A percentile compares a stretch with the other conserved stretches of the same genome.
These are phyloP conservation scores for Daubentonia madagascariensis DNA, from an alignment of 2,113 vertebrate genomes.

Conservation along the genomic window DNA sequence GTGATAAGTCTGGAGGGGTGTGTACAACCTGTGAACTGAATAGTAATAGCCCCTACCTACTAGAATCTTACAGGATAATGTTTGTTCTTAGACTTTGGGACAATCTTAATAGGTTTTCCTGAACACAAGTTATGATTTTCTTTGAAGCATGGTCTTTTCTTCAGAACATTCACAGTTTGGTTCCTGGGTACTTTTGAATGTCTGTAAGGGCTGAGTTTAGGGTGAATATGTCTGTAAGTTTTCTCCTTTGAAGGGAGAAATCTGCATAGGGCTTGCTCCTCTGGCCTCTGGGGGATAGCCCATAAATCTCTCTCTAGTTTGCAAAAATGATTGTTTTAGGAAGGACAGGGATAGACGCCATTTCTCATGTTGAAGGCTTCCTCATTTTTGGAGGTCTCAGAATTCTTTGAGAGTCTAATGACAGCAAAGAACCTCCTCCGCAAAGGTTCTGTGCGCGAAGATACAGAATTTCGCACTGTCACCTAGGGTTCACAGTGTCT, in stretches of 20 bases:
- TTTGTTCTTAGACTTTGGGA: neutral
- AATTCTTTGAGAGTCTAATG: neutral
- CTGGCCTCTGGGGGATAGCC: fast-evolving
- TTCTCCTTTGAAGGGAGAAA: neutral
- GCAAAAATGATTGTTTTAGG: neutral
- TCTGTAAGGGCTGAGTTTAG: neutral
- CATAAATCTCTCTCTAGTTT: neutral
- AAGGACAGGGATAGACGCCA: fast-evolving
- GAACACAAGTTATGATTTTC: neutral
- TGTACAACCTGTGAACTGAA: neutral
- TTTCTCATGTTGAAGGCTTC: neutral
- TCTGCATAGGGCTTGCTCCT: neutral
- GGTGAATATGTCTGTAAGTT: neutral
- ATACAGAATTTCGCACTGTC: fast-evolving
- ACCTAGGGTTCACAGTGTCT: neutral
- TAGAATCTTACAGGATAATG: neutral
- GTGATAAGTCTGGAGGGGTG: neutral
- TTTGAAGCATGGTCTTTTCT: neutral
- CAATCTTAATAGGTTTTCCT: neutral
- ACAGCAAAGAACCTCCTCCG: neutral
- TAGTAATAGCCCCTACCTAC: neutral
- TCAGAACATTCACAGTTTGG: neutral
- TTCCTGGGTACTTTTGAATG: neutral
- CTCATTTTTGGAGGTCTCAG: neutral
- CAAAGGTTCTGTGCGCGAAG: fast-evolving